Percentiles rank a stretch among this genome's conserved stretches.
phyloP scores from a whole-genome alignment of 30 jellyfish, hydroid and myxozoan genomes.

The Aurelia coerulea region DNA sequence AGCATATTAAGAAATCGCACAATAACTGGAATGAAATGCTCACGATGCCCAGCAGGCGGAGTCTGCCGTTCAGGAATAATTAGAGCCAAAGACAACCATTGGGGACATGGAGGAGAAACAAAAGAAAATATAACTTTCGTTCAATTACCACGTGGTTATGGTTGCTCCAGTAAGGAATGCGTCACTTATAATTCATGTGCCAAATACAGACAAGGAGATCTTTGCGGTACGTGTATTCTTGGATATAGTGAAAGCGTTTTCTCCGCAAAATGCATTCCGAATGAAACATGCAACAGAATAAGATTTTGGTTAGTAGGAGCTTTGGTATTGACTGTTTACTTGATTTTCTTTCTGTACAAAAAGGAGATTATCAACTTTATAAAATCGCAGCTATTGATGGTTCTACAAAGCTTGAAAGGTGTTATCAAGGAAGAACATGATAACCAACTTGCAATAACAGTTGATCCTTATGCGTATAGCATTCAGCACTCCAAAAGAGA shows the following conservation, averaged over 20 bases:
- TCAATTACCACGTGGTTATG: neutral
- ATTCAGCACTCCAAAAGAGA: too few species aligned
- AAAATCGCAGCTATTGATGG: neutral
- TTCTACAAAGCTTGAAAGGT: neutral
- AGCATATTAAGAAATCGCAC: neutral
- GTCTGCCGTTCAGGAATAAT: neutral
- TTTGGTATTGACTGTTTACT: neutral
- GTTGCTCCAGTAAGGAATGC: neutral
- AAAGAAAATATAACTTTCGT: neutral
- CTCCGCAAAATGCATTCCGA: neutral
- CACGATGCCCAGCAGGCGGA: neutral
- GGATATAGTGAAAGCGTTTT: constrained; percentile 1
- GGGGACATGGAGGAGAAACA: neutral
- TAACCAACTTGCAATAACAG: neutral
- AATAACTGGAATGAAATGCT: neutral
- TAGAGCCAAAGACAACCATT: constrained; percentile 8
- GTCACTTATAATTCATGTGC: neutral
- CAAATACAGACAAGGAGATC: neutral
- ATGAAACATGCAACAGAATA: neutral
- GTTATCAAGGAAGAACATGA: neutral
- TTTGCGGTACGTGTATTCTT: neutral
- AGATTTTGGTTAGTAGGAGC: neutral
- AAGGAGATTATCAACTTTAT: neutral
- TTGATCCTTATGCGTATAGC: neutral
- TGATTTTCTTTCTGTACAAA: neutral